Evolutionary conservation across 2,113 vertebrate genomes (phyloP).

Genomic region (Hassar affinis): DNA sequence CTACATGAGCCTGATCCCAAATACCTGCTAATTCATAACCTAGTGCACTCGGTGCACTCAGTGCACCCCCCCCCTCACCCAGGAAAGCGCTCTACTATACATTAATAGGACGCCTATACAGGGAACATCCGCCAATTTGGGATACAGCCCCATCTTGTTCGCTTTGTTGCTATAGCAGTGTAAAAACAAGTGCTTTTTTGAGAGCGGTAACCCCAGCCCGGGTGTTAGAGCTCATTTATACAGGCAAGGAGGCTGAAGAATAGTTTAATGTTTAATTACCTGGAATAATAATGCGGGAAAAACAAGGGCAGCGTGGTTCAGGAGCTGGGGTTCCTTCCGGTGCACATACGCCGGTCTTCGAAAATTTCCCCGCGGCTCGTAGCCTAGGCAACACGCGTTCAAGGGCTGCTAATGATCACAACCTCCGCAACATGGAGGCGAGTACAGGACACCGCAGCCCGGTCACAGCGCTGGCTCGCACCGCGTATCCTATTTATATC

Average conservation of each 20-base stretch:
- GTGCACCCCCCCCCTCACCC: too few relatives aligned
- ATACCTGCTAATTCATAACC: neutral
- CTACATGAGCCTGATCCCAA: constrained; percentile 1
- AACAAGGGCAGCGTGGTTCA: constrained; percentile 11
- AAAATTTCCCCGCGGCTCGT: constrained; percentile 30
- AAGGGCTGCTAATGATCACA: neutral
- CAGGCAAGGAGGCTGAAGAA: neutral
- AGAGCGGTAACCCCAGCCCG: neutral
- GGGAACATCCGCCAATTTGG: neutral
- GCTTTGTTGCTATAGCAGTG: neutral
- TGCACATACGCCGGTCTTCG: constrained; percentile 34
- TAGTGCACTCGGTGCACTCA: neutral
- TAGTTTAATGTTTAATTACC: constrained; percentile 15
- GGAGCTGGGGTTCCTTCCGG: constrained; percentile 25
- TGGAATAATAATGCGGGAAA: constrained; percentile 23
- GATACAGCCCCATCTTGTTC: neutral
- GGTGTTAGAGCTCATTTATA: neutral
- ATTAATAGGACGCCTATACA: constrained; percentile 1
- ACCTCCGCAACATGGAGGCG: neutral
- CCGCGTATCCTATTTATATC: constrained; percentile 12
- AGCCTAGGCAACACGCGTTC: constrained; percentile 13
- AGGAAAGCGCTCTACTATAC: neutral
- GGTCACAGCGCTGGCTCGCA: neutral
- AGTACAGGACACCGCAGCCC: neutral
- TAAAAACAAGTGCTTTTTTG: neutral